These are phyloP conservation scores for Temnothorax curvispinosus DNA, from an alignment of 1,140 invertebrate species.

Conservation along the genomic window DNA sequence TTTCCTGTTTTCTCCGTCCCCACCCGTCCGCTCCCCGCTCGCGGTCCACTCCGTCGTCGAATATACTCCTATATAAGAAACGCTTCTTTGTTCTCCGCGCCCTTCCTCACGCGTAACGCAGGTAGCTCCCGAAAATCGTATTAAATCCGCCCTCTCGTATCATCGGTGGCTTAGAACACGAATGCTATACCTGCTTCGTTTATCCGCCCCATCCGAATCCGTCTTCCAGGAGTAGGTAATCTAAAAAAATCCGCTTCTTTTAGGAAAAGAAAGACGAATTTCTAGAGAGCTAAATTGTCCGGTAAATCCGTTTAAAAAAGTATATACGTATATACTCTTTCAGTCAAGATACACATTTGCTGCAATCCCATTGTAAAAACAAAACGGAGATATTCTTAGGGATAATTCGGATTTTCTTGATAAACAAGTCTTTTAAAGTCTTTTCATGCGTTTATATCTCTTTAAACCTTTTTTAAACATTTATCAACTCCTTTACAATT, in stretches of 20 bases:
- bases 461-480: not conserved
- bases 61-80: slow-evolving; percentile 44
- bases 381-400: not conserved
- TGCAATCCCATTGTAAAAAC: not conserved
- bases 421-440: not conserved
- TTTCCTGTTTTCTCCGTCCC: slow-evolving; percentile 52
- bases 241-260: not conserved
- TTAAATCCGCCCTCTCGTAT: slow-evolving; percentile 31
- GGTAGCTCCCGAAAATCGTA: slow-evolving; percentile 49
- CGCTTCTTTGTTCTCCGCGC: slow-evolving; percentile 43
- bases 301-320: not conserved
- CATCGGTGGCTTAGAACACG: not conserved
- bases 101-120: slow-evolving; percentile 34
- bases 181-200: not conserved
- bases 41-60: not conserved
- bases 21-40: not conserved
- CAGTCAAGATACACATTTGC: not conserved
- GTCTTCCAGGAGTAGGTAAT: not conserved
- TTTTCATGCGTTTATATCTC: no score
- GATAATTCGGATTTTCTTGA: not conserved
- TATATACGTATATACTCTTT: not conserved
- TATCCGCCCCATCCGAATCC: not conserved
- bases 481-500: no score
- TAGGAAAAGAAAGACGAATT: not conserved
- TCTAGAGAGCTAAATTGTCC: not conserved